phyloP scores from a whole-genome alignment of 2,888 invertebrate genomes.

The Meloe dianella region DNA sequence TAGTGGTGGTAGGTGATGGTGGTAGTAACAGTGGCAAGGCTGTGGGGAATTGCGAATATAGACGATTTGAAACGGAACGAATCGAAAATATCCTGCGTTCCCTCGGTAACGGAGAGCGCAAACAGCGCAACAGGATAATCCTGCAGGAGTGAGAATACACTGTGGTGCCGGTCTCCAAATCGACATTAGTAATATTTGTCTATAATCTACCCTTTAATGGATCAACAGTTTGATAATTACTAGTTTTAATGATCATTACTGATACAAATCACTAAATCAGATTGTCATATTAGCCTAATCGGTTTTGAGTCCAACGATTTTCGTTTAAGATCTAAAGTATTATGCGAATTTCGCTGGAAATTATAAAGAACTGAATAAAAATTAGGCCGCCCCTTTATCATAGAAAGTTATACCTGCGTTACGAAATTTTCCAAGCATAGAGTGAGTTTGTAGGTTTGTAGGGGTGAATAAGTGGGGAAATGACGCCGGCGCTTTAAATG shows the following conservation, averaged over 20 bases:
- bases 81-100: slow-evolving; percentile 28
- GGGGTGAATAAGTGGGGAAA: slow-evolving; percentile 40
- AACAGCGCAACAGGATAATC: slow-evolving; percentile 44
- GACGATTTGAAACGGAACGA: slow-evolving; percentile 25
- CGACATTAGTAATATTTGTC: slow-evolving; percentile 19
- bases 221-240: slow-evolving; percentile 34
- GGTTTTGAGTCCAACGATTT: no score
- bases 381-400: not conserved
- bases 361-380: not conserved
- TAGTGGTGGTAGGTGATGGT: not conserved
- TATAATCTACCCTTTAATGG: not conserved
- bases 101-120: slow-evolving; percentile 36
- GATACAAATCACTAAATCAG: slow-evolving; percentile 36
- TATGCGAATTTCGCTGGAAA: not conserved
- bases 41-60: slow-evolving; percentile 8
- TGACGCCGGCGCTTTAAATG: slow-evolving; percentile 55
- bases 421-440: slow-evolving; percentile 35
- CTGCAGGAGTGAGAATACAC: slow-evolving; percentile 27
- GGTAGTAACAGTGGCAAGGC: not conserved
- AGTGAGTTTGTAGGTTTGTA: slow-evolving; percentile 38
- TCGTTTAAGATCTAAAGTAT: no score
- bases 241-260: slow-evolving; percentile 32
- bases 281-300: not conserved
- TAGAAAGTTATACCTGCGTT: slow-evolving; percentile 36
- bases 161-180: slow-evolving; percentile 32